A percentile compares a stretch with the other conserved stretches of the same genome.
Conservation (phyloP, 2,797 vertebrate species). For the Anomalospiza imberbis region DNA sequence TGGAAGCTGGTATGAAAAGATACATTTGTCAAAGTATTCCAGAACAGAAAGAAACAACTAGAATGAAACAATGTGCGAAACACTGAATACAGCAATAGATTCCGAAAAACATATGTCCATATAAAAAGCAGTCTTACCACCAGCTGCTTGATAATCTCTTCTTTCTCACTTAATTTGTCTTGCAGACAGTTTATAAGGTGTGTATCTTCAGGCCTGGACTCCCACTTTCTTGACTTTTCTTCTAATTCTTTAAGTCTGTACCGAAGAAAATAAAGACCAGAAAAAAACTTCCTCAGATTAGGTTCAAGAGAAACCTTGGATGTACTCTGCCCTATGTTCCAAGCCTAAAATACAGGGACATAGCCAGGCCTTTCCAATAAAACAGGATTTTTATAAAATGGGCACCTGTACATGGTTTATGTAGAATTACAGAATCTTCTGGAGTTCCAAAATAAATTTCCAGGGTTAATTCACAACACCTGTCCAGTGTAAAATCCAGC, state of each 20-base stretch:
- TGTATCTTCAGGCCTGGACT: constrained; percentile 82
- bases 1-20: neutral
- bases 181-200: constrained; percentile 85
- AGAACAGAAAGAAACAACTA: neutral
- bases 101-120: neutral
- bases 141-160: constrained; percentile 88
- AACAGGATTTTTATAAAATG: neutral
- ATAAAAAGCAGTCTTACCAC: constrained; percentile 77
- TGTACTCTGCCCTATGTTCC: neutral
- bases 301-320: neutral
- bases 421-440: neutral
- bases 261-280: neutral
- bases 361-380: neutral
- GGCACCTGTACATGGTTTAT: neutral
- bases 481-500: neutral
- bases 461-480: neutral
- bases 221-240: constrained; percentile 82
- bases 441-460: neutral
- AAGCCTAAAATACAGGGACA: neutral
- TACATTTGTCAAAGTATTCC: neutral
- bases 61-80: neutral
- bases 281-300: neutral
- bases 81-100: neutral
- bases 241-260: constrained; percentile 86
- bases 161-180: constrained; percentile 86